Conservation (phyloP, 35 echinoderm and acorn worm species). For the Apostichopus californicus region DNA sequence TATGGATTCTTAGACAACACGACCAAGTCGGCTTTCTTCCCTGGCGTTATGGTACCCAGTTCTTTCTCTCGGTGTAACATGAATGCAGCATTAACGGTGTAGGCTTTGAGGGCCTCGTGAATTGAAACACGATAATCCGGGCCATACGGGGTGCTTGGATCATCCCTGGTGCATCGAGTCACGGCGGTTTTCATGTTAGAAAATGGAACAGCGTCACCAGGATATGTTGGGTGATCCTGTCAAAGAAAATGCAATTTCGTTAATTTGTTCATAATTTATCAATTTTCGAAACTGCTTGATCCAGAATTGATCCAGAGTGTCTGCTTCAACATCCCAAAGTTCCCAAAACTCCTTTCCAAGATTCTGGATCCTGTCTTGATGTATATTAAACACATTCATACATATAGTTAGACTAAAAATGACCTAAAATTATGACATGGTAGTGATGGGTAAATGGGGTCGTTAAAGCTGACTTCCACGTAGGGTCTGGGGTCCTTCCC, state of each 20-base stretch:
- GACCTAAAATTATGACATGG: too few species aligned
- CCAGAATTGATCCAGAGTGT: background rate
- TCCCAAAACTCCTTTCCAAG: too few species aligned
- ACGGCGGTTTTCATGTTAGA: conserved; percentile 47
- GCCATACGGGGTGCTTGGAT: conserved; percentile 61
- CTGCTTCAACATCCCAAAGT: too few species aligned
- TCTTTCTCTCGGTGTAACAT: too few species aligned
- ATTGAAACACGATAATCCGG: conserved; percentile 62
- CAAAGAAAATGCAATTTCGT: background rate
- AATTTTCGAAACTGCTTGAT: too few species aligned
- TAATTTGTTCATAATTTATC: background rate
- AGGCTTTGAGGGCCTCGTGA: conserved; percentile 65
- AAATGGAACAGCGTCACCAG: conserved; percentile 24
- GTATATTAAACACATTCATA: too few species aligned
- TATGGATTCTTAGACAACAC: too few species aligned
- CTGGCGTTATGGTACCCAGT: too few species aligned
- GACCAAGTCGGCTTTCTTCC: too few species aligned
- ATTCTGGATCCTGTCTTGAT: too few species aligned
- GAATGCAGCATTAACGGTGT: conserved; percentile 72
- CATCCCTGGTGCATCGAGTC: conserved; percentile 59
- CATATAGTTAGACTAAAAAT: too few species aligned
- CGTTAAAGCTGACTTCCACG: background rate
- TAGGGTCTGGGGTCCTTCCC: background rate
- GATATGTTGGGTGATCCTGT: conserved; percentile 66
- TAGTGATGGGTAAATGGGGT: background rate